These are phyloP conservation scores for Chelon auratus DNA, from an alignment of 2,797 vertebrate species.

Conservation along the genomic window DNA sequence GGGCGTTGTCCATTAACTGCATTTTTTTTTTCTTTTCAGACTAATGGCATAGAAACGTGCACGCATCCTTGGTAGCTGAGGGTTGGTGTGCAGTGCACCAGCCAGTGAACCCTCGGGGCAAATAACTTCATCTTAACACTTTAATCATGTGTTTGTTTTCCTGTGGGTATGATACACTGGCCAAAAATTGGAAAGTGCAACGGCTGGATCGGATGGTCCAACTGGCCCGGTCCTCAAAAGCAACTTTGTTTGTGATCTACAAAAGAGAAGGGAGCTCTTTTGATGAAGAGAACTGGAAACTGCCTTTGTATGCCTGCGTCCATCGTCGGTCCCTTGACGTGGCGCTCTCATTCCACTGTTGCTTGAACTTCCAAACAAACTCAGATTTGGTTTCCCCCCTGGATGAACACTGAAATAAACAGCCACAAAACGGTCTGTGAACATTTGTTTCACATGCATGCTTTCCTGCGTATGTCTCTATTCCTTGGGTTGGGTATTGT, in stretches of 20 bases:
- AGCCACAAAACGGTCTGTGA: conserved; percentile 18
- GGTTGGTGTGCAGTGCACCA: conserved; percentile 54
- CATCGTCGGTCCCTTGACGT: conserved; percentile 29
- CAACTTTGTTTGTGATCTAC: conserved; percentile 43
- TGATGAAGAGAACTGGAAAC: conserved; percentile 51
- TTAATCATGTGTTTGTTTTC: conserved; percentile 78
- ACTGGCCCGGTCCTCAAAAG: conserved; percentile 50
- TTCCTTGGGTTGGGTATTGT: conserved; percentile 40
- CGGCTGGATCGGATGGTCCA: conserved; percentile 37
- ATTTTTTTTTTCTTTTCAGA: conserved; percentile 39
- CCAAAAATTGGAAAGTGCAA: conserved; percentile 71
- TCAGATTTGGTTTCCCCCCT: conserved; percentile 27
- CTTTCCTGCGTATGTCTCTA: conserved; percentile 1
- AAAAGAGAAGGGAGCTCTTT: conserved; percentile 30
- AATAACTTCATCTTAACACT: conserved; percentile 76
- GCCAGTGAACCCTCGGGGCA: conserved; percentile 63
- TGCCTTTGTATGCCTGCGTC: conserved; percentile 29
- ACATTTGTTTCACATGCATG: conserved; percentile 38
- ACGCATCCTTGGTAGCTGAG: conserved; percentile 38
- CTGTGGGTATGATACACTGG: conserved; percentile 59
- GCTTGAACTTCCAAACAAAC: conserved; percentile 31
- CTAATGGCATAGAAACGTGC: conserved; percentile 67
- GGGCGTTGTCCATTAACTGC: conserved; percentile 55
- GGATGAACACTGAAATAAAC: conserved; percentile 18
- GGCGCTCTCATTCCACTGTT: conserved; percentile 24